phyloP scores from a whole-genome alignment of 2,113 vertebrate species.

The Phaetusa simplex region DNA sequence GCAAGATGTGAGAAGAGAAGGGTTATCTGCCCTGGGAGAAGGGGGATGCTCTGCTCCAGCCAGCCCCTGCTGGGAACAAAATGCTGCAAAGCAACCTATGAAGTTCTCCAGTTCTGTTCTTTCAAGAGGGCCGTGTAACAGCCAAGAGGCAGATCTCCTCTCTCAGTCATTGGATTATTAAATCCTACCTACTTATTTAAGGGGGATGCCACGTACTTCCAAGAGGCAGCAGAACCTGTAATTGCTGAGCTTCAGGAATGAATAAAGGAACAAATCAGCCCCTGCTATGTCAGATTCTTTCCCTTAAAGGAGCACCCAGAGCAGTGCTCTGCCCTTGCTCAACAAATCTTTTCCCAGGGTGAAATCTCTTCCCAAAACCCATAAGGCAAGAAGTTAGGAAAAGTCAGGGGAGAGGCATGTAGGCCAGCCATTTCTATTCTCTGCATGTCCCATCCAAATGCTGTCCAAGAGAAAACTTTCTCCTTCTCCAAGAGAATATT shows the following conservation, averaged over 20 bases:
- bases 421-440: background rate
- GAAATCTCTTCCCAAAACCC: background rate
- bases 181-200: background rate
- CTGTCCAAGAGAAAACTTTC: background rate
- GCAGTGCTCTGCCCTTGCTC: background rate
- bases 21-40: background rate
- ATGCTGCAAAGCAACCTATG: background rate
- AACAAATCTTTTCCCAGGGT: background rate
- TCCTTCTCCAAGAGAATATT: background rate
- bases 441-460: background rate
- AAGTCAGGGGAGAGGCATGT: background rate
- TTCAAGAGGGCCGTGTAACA: background rate
- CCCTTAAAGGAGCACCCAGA: background rate
- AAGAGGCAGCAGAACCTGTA: background rate
- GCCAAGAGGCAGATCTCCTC: background rate
- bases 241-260: background rate
- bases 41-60: background rate
- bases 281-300: background rate
- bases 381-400: background rate
- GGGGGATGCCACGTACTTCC: background rate
- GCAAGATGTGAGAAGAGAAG: background rate
- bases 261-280: background rate
- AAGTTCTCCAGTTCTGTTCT: background rate
- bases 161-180: background rate
- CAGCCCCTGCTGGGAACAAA: background rate